phyloP scores from a whole-genome alignment of 2,113 vertebrate species.

The Gallinago media region DNA sequence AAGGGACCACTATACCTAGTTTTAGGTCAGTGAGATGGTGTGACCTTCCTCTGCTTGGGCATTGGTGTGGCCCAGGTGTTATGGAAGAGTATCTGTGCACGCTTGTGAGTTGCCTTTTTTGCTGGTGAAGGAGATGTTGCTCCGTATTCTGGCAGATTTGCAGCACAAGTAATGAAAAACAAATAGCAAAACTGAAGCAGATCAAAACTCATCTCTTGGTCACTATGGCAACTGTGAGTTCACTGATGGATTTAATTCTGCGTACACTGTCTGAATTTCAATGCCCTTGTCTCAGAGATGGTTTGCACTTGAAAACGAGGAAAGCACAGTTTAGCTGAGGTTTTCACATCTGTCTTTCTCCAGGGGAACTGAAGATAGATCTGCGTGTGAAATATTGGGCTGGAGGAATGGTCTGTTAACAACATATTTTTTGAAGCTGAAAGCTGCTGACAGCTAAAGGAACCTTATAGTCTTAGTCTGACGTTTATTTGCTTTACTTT shows the following conservation, averaged over 20 bases:
- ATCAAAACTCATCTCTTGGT: not conserved
- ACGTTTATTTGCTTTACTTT: not conserved
- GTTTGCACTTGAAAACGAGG: not conserved
- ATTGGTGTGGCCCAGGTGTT: not conserved
- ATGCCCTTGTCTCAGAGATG: not conserved
- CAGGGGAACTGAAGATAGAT: not conserved
- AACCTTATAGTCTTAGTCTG: not conserved
- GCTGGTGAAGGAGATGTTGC: not conserved
- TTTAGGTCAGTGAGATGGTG: not conserved
- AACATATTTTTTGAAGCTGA: not conserved
- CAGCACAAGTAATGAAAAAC: not conserved
- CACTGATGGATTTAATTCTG: not conserved
- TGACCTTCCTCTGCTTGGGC: not conserved
- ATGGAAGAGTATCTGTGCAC: accelerated
- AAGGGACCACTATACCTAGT: not conserved
- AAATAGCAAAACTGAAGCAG: not conserved
- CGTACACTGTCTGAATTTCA: not conserved
- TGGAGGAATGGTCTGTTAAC: not conserved
- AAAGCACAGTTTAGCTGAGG: not conserved
- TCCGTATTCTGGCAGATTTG: not conserved
- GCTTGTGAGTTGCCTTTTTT: accelerated
- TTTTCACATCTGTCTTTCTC: not conserved
- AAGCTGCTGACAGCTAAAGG: not conserved
- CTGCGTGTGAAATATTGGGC: not conserved
- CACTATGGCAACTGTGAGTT: not conserved